Evolutionary conservation across 92 coral and sea anemone genomes (phyloP).

Genomic region (Scolanthus callimorphus): DNA sequence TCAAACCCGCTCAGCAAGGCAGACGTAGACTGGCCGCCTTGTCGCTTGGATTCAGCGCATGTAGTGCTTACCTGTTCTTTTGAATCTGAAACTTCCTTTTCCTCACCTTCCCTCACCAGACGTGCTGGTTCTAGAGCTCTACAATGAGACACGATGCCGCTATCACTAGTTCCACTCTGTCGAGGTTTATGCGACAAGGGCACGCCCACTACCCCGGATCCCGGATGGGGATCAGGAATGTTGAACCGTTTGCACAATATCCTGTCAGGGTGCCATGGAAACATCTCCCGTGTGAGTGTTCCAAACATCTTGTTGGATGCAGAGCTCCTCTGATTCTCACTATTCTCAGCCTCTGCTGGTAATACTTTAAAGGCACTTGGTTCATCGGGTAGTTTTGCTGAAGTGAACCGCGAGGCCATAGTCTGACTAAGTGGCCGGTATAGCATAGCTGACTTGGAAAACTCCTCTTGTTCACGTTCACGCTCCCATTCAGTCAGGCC

Average conservation of each 20-base stretch:
- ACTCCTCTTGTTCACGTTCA: slow-evolving; percentile 94
- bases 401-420: slow-evolving; percentile 91
- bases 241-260: slow-evolving; percentile 88
- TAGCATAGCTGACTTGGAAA: slow-evolving; percentile 70
- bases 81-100: neutral
- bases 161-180: neutral
- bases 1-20: slow-evolving; percentile 22
- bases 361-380: slow-evolving; percentile 4
- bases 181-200: slow-evolving; percentile 11
- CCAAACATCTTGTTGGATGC: slow-evolving; percentile 93
- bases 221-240: slow-evolving; percentile 93
- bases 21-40: neutral
- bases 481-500: slow-evolving; percentile 97
- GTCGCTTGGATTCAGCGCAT: neutral
- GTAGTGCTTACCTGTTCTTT: neutral
- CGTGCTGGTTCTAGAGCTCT: neutral
- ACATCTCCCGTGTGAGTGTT: slow-evolving; percentile 79
- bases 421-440: slow-evolving; percentile 79
- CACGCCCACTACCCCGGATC: slow-evolving; percentile 70
- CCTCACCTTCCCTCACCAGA: neutral
- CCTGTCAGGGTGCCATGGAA: slow-evolving; percentile 95
- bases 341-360: slow-evolving; percentile 41
- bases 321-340: slow-evolving; percentile 46
- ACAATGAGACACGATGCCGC: neutral
- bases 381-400: slow-evolving; percentile 80